Percentiles rank a stretch among this genome's conserved stretches.
Evolutionary conservation across 2,888 invertebrate species (phyloP).

Genomic region (Brenthis hecate): DNA sequence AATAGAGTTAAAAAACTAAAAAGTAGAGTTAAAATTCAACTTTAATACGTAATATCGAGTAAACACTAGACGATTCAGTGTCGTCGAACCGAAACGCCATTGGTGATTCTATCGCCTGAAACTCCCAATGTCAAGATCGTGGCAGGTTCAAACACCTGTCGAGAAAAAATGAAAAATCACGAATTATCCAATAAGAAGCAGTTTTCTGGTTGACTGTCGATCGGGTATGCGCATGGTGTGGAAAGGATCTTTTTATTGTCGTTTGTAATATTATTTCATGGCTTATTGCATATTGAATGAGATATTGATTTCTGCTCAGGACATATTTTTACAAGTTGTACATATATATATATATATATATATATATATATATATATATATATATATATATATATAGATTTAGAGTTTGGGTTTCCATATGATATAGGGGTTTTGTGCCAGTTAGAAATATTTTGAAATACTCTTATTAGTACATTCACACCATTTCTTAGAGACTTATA

Average conservation of each 20-base stretch:
- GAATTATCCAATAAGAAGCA: conserved; percentile 78
- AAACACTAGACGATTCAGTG: conserved; percentile 44
- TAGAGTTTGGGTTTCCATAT: too few species aligned
- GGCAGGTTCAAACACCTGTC: conserved; percentile 77
- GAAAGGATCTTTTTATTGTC: neutral
- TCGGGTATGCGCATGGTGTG: conserved; percentile 32
- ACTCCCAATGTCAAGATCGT: conserved; percentile 72
- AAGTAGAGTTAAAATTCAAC: neutral
- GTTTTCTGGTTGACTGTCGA: conserved; percentile 59
- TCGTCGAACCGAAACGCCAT: conserved; percentile 52
- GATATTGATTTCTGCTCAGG: too few species aligned
- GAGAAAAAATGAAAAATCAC: conserved; percentile 71
- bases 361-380: too few species aligned
- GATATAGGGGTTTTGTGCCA: too few species aligned
- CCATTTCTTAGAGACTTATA: too few species aligned
- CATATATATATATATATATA: too few species aligned
- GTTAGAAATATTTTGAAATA: too few species aligned
- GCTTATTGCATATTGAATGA: neutral
- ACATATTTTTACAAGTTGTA: too few species aligned
- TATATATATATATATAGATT: too few species aligned
- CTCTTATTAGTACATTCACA: too few species aligned
- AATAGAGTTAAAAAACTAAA: too few species aligned
- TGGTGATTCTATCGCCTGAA: conserved; percentile 33
- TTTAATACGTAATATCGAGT: conserved; percentile 4
- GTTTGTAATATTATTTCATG: neutral